Conservation (phyloP, 2,797 vertebrate genomes). For the Cygnus olor region DNA sequence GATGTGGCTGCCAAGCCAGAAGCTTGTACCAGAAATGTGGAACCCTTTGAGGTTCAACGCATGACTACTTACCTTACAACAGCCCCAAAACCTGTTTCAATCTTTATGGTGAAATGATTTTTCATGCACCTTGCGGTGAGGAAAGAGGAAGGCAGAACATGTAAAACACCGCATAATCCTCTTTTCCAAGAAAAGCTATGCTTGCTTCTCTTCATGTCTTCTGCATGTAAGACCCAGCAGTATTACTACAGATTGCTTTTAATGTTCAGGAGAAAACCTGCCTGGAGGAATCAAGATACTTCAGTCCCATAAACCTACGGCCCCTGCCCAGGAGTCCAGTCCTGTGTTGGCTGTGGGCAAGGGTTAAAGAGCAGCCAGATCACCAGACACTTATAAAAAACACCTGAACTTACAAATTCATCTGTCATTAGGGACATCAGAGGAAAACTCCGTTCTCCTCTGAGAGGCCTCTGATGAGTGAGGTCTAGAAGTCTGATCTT, state of each 20-base stretch:
- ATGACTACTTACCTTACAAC: neutral
- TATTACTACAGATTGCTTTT: neutral
- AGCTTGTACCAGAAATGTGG: neutral
- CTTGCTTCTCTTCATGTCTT: neutral
- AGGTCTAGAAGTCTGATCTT: neutral
- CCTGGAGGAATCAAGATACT: neutral
- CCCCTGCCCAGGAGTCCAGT: neutral
- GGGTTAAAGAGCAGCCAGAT: neutral
- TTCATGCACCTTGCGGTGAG: neutral
- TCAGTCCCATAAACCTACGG: neutral
- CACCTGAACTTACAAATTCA: neutral
- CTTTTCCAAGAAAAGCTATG: neutral
- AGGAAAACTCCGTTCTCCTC: neutral
- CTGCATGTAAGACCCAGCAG: neutral
- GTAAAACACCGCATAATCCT: neutral
- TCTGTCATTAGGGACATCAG: neutral
- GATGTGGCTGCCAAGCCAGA: neutral
- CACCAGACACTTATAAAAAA: neutral
- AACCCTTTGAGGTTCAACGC: neutral
- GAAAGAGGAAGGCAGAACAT: neutral
- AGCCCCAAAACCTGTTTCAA: neutral
- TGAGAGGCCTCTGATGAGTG: neutral
- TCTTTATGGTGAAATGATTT: fast-evolving
- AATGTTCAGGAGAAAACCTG: neutral
- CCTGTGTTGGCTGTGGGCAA: neutral